Conservation (phyloP, 2,888 invertebrate genomes). For the Lycia hirtaria region DNA sequence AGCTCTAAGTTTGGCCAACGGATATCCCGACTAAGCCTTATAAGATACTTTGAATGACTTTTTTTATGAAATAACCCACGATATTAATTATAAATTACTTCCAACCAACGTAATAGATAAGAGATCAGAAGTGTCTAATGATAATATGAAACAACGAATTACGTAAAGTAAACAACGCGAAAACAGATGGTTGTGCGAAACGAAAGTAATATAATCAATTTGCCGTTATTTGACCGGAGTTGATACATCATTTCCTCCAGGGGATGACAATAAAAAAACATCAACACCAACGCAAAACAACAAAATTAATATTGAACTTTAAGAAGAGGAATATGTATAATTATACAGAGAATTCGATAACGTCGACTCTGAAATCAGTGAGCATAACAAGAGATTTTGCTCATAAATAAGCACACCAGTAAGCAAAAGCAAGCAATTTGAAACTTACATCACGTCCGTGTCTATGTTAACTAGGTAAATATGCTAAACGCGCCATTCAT, state of each 20-base stretch:
- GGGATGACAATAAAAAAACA: constrained; percentile 1
- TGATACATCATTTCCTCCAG: neutral
- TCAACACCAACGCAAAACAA: neutral
- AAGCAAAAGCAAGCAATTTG: neutral
- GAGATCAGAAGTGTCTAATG: constrained; percentile 4
- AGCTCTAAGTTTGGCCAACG: constrained; percentile 59
- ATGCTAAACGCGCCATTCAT: constrained; percentile 47
- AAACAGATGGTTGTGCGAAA: constrained; percentile 52
- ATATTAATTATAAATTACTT: neutral
- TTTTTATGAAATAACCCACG: neutral
- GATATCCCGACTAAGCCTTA: constrained; percentile 60
- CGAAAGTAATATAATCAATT: constrained; percentile 39
- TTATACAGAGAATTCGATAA: neutral
- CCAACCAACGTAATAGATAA: constrained; percentile 1
- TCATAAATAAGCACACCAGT: neutral
- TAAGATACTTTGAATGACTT: constrained; percentile 22
- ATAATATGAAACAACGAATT: constrained; percentile 3
- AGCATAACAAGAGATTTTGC: neutral
- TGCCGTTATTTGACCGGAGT: constrained; percentile 2
- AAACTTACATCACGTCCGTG: constrained; percentile 5
- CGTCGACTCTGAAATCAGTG: neutral
- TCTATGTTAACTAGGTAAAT: neutral
- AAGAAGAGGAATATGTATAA: neutral
- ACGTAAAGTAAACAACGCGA: constrained; percentile 20
- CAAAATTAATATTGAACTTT: constrained; percentile 4